Conservation (phyloP, 2,113 vertebrate genomes). For the Bolborhynchus lineola region DNA sequence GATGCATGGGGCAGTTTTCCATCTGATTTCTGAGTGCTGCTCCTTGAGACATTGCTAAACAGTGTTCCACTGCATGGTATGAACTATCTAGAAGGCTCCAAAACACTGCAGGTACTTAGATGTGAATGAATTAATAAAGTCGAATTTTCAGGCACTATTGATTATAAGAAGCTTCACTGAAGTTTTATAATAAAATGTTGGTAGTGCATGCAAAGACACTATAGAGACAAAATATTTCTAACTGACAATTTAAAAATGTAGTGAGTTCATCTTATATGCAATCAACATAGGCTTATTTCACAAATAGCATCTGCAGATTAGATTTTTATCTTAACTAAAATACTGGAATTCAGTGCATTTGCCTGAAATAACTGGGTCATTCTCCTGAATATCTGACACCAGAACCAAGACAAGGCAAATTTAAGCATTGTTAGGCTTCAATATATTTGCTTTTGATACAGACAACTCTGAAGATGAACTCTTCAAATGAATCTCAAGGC, state of each 20-base stretch:
- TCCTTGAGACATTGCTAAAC: not conserved
- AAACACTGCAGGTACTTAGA: not conserved
- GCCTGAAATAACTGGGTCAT: not conserved
- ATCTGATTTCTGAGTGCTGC: not conserved
- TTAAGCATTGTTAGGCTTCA: not conserved
- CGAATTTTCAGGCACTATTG: not conserved
- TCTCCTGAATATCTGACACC: not conserved
- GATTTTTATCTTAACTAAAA: not conserved
- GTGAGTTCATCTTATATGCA: not conserved
- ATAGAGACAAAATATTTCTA: not conserved
- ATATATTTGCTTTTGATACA: not conserved
- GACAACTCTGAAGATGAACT: not conserved
- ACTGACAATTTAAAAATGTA: not conserved
- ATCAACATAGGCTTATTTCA: not conserved
- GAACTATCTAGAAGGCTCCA: not conserved
- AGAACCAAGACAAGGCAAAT: not conserved
- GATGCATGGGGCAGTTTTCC: not conserved
- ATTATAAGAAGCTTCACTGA: not conserved
- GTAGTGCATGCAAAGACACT: not conserved
- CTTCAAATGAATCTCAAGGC: not conserved
- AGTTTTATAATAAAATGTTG: not conserved
- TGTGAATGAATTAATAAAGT: not conserved
- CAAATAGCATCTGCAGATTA: not conserved
- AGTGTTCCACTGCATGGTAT: not conserved
- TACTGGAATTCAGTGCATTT: not conserved